phyloP scores from a whole-genome alignment of 2,888 invertebrate genomes.

The Glyphotaelius pellucidus region DNA sequence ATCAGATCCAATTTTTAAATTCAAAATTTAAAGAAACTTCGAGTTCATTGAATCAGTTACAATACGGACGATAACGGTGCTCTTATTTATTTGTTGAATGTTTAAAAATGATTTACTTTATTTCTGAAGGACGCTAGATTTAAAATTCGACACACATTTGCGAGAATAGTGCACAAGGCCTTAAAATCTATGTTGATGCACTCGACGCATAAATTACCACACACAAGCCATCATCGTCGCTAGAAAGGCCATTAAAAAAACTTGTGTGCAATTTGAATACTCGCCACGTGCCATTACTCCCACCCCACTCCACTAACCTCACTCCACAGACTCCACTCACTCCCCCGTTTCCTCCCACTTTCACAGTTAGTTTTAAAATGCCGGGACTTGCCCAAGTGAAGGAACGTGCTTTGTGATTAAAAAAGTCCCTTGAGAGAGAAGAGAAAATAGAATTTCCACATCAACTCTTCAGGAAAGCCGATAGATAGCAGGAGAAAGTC shows the following conservation, averaged over 20 bases:
- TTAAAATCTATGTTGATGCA: not conserved
- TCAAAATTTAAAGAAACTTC: no score
- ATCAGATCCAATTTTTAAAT: no score
- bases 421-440: constrained; percentile 34
- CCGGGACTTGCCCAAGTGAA: constrained; percentile 16
- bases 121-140: not conserved
- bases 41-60: no score
- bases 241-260: not conserved
- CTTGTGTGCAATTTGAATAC: constrained; percentile 20
- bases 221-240: not conserved
- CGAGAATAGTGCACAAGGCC: not conserved
- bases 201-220: not conserved
- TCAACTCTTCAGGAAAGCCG: constrained; percentile 39
- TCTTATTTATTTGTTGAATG: no score
- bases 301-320: not conserved
- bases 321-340: not conserved
- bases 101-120: not conserved
- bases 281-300: not conserved
- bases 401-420: constrained; percentile 49
- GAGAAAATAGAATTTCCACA: constrained; percentile 28
- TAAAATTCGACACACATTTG: not conserved
- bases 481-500: constrained; percentile 17
- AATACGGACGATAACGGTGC: no score
- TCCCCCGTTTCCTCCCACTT: not conserved
- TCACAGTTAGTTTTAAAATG: constrained; percentile 36